Evolutionary conservation across 2,113 vertebrate species (phyloP), one percentile per base, ranked within the genome.

Genomic region (Bostrychus sinensis): DNA sequence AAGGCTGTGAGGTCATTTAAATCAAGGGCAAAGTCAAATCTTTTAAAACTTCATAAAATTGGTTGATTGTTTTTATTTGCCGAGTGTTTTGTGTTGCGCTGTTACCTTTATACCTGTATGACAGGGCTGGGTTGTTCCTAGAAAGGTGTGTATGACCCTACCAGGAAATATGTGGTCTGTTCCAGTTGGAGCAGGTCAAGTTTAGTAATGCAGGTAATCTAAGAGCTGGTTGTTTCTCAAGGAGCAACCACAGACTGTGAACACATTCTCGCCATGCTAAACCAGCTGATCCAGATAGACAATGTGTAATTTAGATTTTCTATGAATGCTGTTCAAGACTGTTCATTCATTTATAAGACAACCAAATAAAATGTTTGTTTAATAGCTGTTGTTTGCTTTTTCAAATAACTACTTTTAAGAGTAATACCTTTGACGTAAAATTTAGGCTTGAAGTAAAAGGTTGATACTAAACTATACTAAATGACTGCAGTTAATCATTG

Each of bases 131-230:
- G 42, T 28, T 51, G 5, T 73, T 75, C 72, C 43, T 48, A 9
- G 70, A 81, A 75, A 70, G 39, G 5, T 2, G 1, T 32, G 78
- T 71, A 41, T 48, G 48, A 61, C 50, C 12, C 7, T 72, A 46
- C 75, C 6, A 7, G 25, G 80, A 72, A 66, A 2, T 72, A 66
- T 64, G 17, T 38, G 4, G 13, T 55, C 23, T 42, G 12, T 48
- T 58, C 25, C 26, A 45, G 56, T 45, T 14, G 56, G 14, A 60
- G 42, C 57, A 67, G 38, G 61, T 37, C 17, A 63, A 38, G 13
- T 53, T 61, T 28, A 57, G 42, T 22, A n/a, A 45, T 26, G 37
- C 22, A 45, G 59, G 14, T 48, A 30, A 13, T 20, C 30, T 14
- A 14, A 22, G 37, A 53, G 14, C 75, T 51, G 37, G 39, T 1